These are phyloP conservation scores for Tokudaia tokunoshimensis DNA, from an alignment of 2,797 vertebrate species.

Conservation along the genomic window DNA sequence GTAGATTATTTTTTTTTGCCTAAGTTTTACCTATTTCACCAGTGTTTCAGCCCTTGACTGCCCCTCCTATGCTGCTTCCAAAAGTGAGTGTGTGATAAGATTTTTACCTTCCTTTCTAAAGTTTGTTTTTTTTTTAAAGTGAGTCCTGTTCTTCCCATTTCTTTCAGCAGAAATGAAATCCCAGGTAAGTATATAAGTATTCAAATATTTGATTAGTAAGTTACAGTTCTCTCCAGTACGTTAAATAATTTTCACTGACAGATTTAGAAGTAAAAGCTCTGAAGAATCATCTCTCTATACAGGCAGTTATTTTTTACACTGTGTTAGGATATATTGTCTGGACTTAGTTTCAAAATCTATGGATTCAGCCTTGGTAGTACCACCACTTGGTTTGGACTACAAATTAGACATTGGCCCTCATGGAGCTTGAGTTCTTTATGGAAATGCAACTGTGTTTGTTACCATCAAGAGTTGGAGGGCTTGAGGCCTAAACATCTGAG, in stretches of 20 bases:
- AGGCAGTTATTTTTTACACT: conserved; percentile 48
- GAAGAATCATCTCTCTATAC: conserved; percentile 44
- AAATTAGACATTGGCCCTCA: conserved; percentile 71
- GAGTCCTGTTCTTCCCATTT: conserved; percentile 80
- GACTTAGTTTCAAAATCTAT: conserved; percentile 69
- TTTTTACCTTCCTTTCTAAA: conserved; percentile 58
- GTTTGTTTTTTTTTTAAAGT: conserved; percentile 73
- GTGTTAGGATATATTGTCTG: conserved; percentile 51
- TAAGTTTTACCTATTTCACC: conserved; percentile 81
- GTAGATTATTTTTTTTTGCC: conserved; percentile 51
- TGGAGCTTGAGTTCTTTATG: conserved; percentile 71
- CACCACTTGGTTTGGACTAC: conserved; percentile 73
- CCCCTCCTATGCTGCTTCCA: conserved; percentile 73
- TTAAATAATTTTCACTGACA: conserved; percentile 40
- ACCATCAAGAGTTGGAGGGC: conserved; percentile 44
- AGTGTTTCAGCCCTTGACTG: conserved; percentile 67
- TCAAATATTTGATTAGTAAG: conserved; percentile 74
- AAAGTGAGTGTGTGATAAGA: conserved; percentile 68
- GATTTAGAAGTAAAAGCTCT: conserved; percentile 8
- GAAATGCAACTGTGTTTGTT: not conserved
- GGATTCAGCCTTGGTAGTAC: conserved; percentile 64
- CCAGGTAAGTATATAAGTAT: conserved; percentile 84
- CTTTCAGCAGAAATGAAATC: conserved; percentile 80
- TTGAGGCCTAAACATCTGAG: conserved; percentile 67
- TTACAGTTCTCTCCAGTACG: conserved; percentile 48